These are phyloP conservation scores for Andricus quercusramuli DNA, from an alignment of 2,888 invertebrate species.

Conservation along the genomic window DNA sequence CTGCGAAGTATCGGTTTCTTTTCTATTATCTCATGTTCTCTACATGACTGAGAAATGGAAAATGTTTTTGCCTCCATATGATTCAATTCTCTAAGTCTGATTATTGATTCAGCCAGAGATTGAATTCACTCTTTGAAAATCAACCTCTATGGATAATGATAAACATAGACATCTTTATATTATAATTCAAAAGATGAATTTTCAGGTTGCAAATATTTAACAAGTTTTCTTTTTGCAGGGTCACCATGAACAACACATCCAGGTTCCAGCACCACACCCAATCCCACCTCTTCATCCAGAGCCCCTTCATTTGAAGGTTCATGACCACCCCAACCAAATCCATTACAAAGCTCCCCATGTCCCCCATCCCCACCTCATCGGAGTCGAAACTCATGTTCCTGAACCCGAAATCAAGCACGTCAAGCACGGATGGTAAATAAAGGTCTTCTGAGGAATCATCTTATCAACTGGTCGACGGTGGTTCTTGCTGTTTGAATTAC, in stretches of 20 bases:
- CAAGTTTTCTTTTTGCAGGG: slow-evolving; percentile 46
- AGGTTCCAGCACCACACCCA: slow-evolving; percentile 67
- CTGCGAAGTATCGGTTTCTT: background rate
- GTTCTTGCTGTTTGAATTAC: slow-evolving; percentile 51
- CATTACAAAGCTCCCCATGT: slow-evolving; percentile 73
- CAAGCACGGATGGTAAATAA: slow-evolving; percentile 76
- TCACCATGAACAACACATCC: slow-evolving; percentile 59
- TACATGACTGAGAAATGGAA: too few relatives aligned
- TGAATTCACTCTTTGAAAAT: background rate
- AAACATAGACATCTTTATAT: background rate
- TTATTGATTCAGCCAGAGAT: background rate
- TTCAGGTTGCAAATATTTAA: background rate
- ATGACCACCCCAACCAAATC: slow-evolving; percentile 65
- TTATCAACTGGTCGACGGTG: slow-evolving; percentile 64
- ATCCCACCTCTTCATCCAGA: slow-evolving; percentile 73
- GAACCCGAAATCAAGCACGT: slow-evolving; percentile 80
- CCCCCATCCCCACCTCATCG: slow-evolving; percentile 80
- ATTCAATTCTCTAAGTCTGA: background rate
- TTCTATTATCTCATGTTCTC: background rate
- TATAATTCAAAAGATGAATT: background rate
- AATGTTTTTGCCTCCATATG: background rate
- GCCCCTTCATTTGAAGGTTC: slow-evolving; percentile 72
- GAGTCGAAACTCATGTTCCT: slow-evolving; percentile 77
- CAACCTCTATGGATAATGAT: background rate
- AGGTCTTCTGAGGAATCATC: slow-evolving; percentile 48